Evolutionary conservation across 2,888 invertebrate species (phyloP).

Genomic region (Tubulanus polymorphus): DNA sequence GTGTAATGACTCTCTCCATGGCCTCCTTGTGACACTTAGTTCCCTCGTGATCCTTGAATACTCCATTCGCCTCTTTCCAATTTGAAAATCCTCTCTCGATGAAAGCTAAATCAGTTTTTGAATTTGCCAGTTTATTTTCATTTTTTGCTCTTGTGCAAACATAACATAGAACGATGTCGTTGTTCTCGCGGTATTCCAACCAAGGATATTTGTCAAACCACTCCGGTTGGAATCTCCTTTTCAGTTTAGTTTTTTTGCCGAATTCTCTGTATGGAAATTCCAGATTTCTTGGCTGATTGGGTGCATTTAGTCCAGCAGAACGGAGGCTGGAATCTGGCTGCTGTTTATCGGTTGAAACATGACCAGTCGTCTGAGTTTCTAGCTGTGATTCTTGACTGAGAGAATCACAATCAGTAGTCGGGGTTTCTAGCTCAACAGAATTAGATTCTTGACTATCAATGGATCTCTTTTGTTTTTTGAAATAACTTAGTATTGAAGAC

Average conservation of each 20-base stretch:
- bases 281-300: no score
- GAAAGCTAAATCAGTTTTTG: neutral
- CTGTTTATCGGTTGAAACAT: no score
- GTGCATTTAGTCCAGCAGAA: no score
- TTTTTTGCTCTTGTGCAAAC: neutral
- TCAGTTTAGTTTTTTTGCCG: no score
- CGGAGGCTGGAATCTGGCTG: no score
- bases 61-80: neutral
- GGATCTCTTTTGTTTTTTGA: no score
- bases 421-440: no score
- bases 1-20: neutral
- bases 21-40: neutral
- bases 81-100: neutral
- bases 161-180: neutral
- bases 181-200: neutral
- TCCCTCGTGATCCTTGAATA: neutral
- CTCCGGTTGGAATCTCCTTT: neutral
- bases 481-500: no score
- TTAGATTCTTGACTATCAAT: no score
- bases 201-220: neutral
- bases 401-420: no score
- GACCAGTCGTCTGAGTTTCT: no score
- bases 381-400: no score
- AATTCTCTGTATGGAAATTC: neutral
- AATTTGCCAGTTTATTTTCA: neutral